A percentile compares a stretch with the other conserved stretches of the same genome.
Evolutionary conservation across 64 coral and sea anemone genomes (phyloP).

Genomic region (Anthopleura sola): DNA sequence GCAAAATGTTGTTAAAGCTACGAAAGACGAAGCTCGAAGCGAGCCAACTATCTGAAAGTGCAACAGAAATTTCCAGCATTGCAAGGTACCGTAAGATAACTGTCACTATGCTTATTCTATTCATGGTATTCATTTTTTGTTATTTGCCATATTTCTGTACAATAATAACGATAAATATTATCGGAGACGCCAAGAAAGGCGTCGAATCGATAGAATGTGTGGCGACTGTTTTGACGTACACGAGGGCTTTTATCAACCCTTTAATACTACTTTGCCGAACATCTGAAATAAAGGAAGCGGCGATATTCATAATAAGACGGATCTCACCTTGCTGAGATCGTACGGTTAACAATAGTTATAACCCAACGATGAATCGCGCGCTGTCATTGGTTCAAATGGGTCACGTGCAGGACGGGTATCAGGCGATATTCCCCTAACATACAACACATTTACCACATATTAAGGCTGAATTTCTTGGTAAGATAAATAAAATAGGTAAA

Average conservation of each 20-base stretch:
- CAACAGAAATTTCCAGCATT: neutral
- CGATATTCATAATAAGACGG: neutral
- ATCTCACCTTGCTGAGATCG: neutral
- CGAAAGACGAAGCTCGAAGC: neutral
- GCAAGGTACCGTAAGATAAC: neutral
- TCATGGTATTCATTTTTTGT: neutral
- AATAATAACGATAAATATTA: neutral
- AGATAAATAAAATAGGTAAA: too few species aligned
- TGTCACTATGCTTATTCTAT: neutral
- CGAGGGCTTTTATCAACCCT: neutral
- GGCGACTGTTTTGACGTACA: neutral
- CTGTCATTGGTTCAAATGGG: too few species aligned
- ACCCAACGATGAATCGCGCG: too few species aligned
- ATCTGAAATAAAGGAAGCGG: neutral
- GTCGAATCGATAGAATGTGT: neutral
- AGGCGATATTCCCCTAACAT: too few species aligned
- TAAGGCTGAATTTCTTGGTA: too few species aligned
- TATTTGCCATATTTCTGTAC: slow-evolving; percentile 8
- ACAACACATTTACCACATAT: too few species aligned
- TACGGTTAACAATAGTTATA: too few species aligned
- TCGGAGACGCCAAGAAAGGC: neutral
- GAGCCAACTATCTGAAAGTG: neutral
- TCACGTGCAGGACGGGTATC: too few species aligned
- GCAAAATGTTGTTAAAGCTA: neutral
- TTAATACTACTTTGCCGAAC: neutral